Conservation (phyloP, 2,113 vertebrate genomes). For the Etheostoma spectabile region DNA sequence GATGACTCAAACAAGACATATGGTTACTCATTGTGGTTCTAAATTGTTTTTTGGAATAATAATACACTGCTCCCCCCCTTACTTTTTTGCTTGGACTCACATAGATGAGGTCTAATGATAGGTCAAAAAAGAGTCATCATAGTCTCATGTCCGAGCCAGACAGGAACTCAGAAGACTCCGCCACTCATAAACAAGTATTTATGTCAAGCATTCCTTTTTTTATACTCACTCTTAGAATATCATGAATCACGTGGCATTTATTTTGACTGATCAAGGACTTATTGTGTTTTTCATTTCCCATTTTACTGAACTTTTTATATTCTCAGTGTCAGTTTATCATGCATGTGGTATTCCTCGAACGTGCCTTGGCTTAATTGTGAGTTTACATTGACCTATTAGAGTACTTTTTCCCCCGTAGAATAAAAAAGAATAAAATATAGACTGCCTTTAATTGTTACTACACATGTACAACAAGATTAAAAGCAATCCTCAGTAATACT, state of each 20-base stretch:
- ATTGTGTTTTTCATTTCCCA: neutral
- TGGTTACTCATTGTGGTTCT: too few species aligned
- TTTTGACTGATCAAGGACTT: neutral
- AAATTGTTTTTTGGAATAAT: too few species aligned
- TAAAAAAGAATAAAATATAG: too few species aligned
- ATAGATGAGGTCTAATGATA: too few species aligned
- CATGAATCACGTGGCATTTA: neutral
- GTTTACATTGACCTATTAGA: neutral
- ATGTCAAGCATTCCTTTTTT: neutral
- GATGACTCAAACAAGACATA: too few species aligned
- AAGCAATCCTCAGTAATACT: neutral
- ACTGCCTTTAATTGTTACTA: too few species aligned
- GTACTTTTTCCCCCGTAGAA: neutral
- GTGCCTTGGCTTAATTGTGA: neutral
- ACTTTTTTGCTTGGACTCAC: neutral
- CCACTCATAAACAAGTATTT: neutral
- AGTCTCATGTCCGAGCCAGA: neutral
- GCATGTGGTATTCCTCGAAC: neutral
- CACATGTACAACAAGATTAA: too few species aligned
- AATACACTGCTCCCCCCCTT: neutral
- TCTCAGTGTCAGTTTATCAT: neutral
- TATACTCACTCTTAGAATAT: neutral
- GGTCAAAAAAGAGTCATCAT: too few species aligned
- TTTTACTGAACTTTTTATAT: too few species aligned
- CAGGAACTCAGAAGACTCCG: neutral